Percentiles rank a stretch among this genome's conserved stretches.
These are phyloP conservation scores for Drosophila sulfurigaster DNA, from an alignment of 1,140 invertebrate genomes.

Conservation along the genomic window DNA sequence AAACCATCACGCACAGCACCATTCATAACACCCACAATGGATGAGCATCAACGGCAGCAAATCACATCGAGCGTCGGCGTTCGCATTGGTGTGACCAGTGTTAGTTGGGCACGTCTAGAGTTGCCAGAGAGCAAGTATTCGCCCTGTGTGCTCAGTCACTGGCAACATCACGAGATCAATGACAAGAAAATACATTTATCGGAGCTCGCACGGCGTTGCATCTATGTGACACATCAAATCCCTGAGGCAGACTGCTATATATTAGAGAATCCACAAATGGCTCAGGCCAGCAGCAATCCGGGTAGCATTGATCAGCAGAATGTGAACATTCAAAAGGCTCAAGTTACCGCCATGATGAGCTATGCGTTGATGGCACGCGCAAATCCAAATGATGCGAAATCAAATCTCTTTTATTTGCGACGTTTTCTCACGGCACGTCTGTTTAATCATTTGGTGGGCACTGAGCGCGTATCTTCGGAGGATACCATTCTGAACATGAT, in stretches of 20 bases:
- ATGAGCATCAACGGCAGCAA: slow-evolving; percentile 43
- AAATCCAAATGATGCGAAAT: slow-evolving; percentile 20
- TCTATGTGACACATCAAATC: slow-evolving; percentile 71
- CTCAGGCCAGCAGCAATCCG: slow-evolving; percentile 69
- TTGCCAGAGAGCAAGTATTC: slow-evolving; percentile 26
- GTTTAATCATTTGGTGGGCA: slow-evolving; percentile 75
- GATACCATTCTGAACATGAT: slow-evolving; percentile 69
- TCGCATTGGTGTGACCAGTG: slow-evolving; percentile 71
- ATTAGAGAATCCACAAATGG: slow-evolving; percentile 78
- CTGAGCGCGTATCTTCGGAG: slow-evolving; percentile 75
- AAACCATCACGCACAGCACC: slow-evolving; percentile 47
- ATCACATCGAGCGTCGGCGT: slow-evolving; percentile 67
- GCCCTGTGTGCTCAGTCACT: slow-evolving; percentile 62
- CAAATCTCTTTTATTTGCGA: slow-evolving; percentile 68
- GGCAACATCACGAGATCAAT: slow-evolving; percentile 77
- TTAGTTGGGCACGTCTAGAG: slow-evolving; percentile 75
- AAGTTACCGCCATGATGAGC: slow-evolving; percentile 71
- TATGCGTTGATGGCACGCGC: slow-evolving; percentile 60
- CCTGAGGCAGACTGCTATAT: slow-evolving; percentile 78
- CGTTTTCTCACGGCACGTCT: slow-evolving; percentile 72
- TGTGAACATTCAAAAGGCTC: slow-evolving; percentile 78
- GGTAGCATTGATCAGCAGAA: slow-evolving; percentile 81
- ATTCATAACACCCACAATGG: slow-evolving; percentile 66
- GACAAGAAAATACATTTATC: slow-evolving; percentile 78
- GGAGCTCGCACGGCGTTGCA: slow-evolving; percentile 69